Evolutionary conservation across 2,888 invertebrate genomes (phyloP).

Genomic region (Dasysyrphus albostriatus): DNA sequence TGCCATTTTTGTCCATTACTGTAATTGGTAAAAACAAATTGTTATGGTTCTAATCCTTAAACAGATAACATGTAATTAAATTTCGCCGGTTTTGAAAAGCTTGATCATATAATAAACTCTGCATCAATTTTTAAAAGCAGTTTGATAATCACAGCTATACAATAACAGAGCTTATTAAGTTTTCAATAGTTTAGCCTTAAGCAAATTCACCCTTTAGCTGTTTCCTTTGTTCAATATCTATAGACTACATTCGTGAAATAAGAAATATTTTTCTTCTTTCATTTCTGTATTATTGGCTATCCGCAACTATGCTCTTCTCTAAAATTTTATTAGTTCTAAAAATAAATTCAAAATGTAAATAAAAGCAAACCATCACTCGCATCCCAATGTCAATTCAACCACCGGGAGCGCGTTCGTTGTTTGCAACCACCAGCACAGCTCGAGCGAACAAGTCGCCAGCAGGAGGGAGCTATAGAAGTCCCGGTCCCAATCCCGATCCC

Average conservation of each 20-base stretch:
- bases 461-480: conserved; percentile 57
- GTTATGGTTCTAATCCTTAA: no score
- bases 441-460: conserved; percentile 67
- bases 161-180: background rate
- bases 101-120: no score
- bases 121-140: no score
- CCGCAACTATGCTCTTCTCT: conserved; percentile 29
- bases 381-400: conserved; percentile 71
- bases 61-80: no score
- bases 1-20: no score
- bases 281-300: background rate
- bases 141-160: background rate
- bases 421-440: conserved; percentile 68
- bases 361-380: conserved; percentile 54
- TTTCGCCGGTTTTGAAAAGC: no score
- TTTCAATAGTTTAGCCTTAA: background rate
- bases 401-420: conserved; percentile 56
- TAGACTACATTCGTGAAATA: background rate
- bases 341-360: conserved; percentile 61
- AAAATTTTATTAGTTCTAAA: conserved; percentile 50
- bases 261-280: background rate
- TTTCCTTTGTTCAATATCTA: conserved; percentile 8
- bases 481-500: conserved; percentile 10
- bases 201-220: background rate
- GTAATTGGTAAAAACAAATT: no score